Evolutionary conservation across 2,113 vertebrate genomes (phyloP), one percentile per base, ranked within the genome.

Genomic region (Tetrax tetrax): DNA sequence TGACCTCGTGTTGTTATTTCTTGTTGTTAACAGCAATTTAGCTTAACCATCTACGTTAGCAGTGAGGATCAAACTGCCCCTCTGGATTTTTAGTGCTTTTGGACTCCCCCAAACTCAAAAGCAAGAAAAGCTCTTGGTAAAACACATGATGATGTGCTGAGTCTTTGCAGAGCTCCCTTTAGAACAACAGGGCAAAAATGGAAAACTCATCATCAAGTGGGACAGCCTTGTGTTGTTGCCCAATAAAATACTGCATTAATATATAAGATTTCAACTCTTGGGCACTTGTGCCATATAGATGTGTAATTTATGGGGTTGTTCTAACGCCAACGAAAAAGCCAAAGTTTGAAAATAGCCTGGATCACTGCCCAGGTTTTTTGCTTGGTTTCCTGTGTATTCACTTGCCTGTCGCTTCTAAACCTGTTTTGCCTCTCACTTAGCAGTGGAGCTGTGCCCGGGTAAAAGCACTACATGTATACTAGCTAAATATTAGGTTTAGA

Each of bases 341-440:
- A 22, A 50, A 43, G 35, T 76, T 94, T 74, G 29, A 96, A 91
- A 82, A 75, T 25, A 54, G 38, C 7, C 20, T 81, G 89, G 87
- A 94, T 83, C 37, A 35, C 56, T 84, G 78, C 65, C 56, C 35
- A 63, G 21, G 41, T 35, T 84, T 78, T 94, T 91, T 23, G 72
- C 25, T 94, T 80, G 10, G 2, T 86, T 83, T 96, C 57, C 78
- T 64, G 56, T 81, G 18, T 59, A 25, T 65, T 72, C 2, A 3
- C 35, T 80, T 69, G 47, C 41, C 90, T 94, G 51, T 61, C 38
- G 76, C 31, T 92, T 93, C 75, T 43, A 80, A 93, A 93, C 29
- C 24, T 87, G 23, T 71, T 91, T 94, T 93, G 79, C 54, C 57
- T 70, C 66, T 96, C 74, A 51, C 59, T 78, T 90, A 83, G 60